A percentile compares a stretch with the other conserved stretches of the same genome.
These are phyloP conservation scores for Numenius arquata DNA, from an alignment of 2,113 vertebrate genomes.

Conservation along the genomic window DNA sequence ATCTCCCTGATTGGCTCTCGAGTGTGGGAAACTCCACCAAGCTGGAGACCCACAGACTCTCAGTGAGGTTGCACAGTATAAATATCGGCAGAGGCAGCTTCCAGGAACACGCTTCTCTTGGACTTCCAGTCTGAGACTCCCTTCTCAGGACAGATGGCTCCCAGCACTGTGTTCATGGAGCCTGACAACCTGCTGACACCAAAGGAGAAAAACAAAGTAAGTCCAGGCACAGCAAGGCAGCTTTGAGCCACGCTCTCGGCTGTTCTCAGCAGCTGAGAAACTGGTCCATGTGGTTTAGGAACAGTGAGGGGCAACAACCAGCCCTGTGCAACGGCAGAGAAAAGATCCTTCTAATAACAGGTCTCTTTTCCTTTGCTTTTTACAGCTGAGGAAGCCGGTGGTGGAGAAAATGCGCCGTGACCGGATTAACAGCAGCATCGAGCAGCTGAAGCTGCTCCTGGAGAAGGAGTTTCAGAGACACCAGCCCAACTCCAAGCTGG, in stretches of 20 bases:
- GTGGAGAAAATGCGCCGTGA: constrained; percentile 85
- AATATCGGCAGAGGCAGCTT: constrained; percentile 7
- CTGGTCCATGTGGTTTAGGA: neutral
- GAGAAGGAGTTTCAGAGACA: constrained; percentile 67
- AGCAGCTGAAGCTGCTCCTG: constrained; percentile 78
- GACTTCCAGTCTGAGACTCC: neutral
- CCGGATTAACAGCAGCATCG: constrained; percentile 87
- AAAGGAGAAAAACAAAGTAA: constrained; percentile 77
- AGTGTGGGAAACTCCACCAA: constrained; percentile 74
- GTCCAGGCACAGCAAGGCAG: neutral
- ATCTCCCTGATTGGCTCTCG: constrained; percentile 68
- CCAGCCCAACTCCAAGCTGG: constrained; percentile 70
- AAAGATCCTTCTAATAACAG: neutral
- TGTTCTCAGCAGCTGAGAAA: neutral
- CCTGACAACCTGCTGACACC: constrained; percentile 30
- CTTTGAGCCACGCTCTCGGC: neutral
- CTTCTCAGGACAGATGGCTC: constrained; percentile 58
- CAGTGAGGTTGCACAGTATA: neutral
- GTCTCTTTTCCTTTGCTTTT: constrained; percentile 4
- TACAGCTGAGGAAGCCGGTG: constrained; percentile 80
- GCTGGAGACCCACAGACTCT: constrained; percentile 55
- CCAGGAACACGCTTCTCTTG: neutral
- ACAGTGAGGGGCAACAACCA: neutral
- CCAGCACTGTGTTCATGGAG: constrained; percentile 49
- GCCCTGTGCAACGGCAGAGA: neutral